These are phyloP conservation scores for Sitta carolinensis DNA, from an alignment of 2,797 vertebrate species.

Conservation along the genomic window DNA sequence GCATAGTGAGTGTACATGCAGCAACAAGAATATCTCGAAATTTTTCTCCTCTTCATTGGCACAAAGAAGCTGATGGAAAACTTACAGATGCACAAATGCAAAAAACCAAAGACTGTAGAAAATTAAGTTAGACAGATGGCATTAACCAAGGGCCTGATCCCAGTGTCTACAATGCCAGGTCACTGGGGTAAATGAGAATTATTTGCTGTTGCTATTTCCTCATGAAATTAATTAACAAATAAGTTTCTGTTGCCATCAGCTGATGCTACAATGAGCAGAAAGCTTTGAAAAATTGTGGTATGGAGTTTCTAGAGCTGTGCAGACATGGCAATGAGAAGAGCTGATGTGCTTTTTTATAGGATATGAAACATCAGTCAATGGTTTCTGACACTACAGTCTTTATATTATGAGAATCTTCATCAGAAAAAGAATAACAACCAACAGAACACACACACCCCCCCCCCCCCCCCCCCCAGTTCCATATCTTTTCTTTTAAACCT, in stretches of 20 bases:
- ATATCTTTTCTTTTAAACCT: not conserved
- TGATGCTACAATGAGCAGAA: not conserved
- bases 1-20: not conserved
- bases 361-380: not conserved
- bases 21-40: constrained; percentile 68
- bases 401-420: not conserved
- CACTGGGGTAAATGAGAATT: constrained; percentile 31
- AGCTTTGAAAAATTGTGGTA: not conserved
- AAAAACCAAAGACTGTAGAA: constrained; percentile 61
- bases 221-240: constrained; percentile 53
- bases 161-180: constrained; percentile 8
- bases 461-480: fast-evolving
- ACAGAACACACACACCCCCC: no score
- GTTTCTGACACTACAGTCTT: not conserved
- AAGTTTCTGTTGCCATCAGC: constrained; percentile 5
- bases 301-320: not conserved
- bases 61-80: constrained; percentile 69
- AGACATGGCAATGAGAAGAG: not conserved
- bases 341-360: not conserved
- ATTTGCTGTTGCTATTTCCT: constrained; percentile 13
- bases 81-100: constrained; percentile 66
- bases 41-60: constrained; percentile 63
- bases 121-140: constrained; percentile 70
- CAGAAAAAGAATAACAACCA: not conserved
- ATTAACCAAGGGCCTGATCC: constrained; percentile 61